Base-by-base conservation (phyloP, 2,113 vertebrate genomes). In the Aphyosemion australe region DNA sequence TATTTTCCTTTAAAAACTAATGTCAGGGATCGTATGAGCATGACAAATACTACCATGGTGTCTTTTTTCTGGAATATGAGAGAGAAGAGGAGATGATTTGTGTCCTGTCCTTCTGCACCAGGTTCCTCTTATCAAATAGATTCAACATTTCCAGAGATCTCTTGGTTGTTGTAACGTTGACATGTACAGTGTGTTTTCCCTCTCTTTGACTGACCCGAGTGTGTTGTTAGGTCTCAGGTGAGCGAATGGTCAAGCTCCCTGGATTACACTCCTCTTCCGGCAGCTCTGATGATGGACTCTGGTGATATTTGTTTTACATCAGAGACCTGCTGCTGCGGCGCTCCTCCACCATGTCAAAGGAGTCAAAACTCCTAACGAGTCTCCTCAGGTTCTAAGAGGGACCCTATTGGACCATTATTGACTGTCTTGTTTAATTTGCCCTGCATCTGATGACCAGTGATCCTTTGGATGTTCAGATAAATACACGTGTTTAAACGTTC, bases 341-440 rank as follows among this genome's bases (percentile, higher is more conserved):
- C 14, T 34, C 55, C 19, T 52, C 53, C 52, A 53, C 13, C 26
- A 49, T 34, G 43, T 14, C 31, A 46, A 54, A 52, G 57, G 62
- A 54, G 41, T 50, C 51, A 21, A 21, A 14, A 12, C 63, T 52
- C 54, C 12, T 79, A 77, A 81, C 2, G 4, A 83, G 64, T 62
- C 70, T 65, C 59, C 55, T 62, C 49, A 52, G 68, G 55, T 34
- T 51, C 47, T 56, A 50, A 2, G 3, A 65, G 45, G 34, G 49
- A 21, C 56, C 43, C 45, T 32, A 45, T 59, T 18, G 45, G 13
- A 46, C 34, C 2, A 20, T 54, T 62, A 72, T 57, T 6, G 56
- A 82, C 69, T 1, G 20, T 3, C 47, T 64, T 1, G 56, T 41
- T 55, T 64, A 43, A 65, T 72, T 61, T 51, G 19, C n/a, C 47